These are phyloP conservation scores for Darevskia nairensis DNA, from an alignment of 2,797 vertebrate genomes.

Conservation along the genomic window DNA sequence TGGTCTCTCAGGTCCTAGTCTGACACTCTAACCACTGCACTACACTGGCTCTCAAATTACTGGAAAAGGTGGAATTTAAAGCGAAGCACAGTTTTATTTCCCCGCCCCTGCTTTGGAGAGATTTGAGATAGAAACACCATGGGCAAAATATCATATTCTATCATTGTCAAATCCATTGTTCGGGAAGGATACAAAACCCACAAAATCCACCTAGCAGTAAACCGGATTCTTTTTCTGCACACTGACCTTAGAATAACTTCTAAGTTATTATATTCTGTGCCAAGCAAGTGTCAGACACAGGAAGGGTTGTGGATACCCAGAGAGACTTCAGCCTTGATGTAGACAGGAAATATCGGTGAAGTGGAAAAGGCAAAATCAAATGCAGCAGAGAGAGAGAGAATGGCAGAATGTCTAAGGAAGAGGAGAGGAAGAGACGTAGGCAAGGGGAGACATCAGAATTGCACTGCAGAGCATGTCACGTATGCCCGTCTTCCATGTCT, in stretches of 20 bases:
- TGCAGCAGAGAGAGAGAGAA: neutral
- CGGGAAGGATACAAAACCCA: conserved; percentile 1
- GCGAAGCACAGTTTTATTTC: neutral
- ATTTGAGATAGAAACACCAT: neutral
- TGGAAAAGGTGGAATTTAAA: no score
- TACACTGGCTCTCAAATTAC: no score
- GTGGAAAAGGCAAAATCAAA: conserved; percentile 48
- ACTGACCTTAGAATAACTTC: conserved; percentile 43
- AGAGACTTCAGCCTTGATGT: conserved; percentile 37
- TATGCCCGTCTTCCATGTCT: neutral
- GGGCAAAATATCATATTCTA: neutral
- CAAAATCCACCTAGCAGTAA: conserved; percentile 18
- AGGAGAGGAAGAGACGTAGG: neutral
- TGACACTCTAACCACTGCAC: no score
- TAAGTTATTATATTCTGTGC: conserved; percentile 16
- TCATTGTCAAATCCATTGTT: neutral
- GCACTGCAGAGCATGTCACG: neutral
- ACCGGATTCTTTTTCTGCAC: conserved; percentile 34
- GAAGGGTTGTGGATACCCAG: conserved; percentile 32
- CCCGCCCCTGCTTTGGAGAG: neutral
- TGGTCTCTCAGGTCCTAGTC: neutral
- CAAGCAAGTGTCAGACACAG: conserved; percentile 29
- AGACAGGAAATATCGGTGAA: conserved; percentile 32
- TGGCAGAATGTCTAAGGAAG: neutral
- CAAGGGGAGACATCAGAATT: neutral